Evolutionary conservation across 2,888 invertebrate genomes (phyloP).

Genomic region (Holacanthella duospinosa): DNA sequence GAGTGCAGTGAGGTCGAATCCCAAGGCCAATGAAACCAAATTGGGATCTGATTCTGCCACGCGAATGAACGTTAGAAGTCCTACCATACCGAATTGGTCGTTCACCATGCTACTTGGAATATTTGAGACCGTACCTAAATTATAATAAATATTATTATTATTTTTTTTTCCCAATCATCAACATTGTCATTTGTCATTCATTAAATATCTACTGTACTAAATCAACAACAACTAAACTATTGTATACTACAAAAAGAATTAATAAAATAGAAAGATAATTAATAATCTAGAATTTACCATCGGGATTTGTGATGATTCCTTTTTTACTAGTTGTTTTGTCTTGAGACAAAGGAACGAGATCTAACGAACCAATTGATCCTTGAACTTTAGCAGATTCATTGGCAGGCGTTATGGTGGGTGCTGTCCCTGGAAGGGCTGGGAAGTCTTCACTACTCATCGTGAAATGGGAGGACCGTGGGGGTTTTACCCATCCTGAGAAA

Average conservation of each 20-base stretch:
- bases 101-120: conserved; percentile 98
- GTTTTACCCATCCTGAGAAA: conserved; percentile 57
- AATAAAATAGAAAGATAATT: neutral
- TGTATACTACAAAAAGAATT: neutral
- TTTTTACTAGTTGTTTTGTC: conserved; percentile 47
- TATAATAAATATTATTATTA: neutral
- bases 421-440: conserved; percentile 94
- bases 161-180: neutral
- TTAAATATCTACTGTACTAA: neutral
- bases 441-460: conserved; percentile 99
- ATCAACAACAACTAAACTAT: neutral
- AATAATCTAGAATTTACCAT: conserved; percentile 55
- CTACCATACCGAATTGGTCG: conserved; percentile 99
- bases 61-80: conserved; percentile 92
- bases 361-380: conserved; percentile 22
- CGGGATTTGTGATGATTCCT: conserved; percentile 90
- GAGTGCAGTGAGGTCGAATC: conserved; percentile 93
- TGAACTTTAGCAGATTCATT: conserved; percentile 32
- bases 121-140: conserved; percentile 83
- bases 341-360: conserved; percentile 12
- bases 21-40: conserved; percentile 89
- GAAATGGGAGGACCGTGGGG: conserved; percentile 54
- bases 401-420: conserved; percentile 39
- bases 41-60: conserved; percentile 96
- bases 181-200: neutral